Base-by-base conservation (phyloP, 2,888 invertebrate species). In the Cheilosia pagana region DNA sequence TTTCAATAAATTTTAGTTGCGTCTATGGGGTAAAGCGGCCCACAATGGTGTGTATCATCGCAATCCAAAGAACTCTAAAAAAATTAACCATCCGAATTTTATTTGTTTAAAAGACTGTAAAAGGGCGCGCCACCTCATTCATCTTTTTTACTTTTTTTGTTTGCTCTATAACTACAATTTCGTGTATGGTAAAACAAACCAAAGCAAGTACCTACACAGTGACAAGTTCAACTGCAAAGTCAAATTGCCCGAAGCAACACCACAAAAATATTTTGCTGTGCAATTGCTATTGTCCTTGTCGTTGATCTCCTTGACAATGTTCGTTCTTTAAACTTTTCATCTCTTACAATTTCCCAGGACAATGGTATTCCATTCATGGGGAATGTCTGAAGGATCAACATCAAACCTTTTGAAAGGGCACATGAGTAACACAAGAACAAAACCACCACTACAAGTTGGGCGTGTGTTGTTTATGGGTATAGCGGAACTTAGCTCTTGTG, bases 341-440 rank as follows among this genome's bases (percentile, higher is more conserved):
- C 45, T 16, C 19, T 16, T 48, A 16, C 48, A 48, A 19, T 10
- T 48, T 19, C 19, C 10, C 23, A n/a, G 14, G 25, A 52, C 52
- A 52, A 52, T 23, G 25, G 23, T 1, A 52, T 52, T 52, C 28
- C 52, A 52, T 52, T 52, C 52, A 28, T 52, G 21, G 1, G 6
- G 23, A 50, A 21, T 50, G 50, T 50, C 50, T 50, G 50, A 50
- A 50, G 52, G 52, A 52, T 23, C 23, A 25, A n/a, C 25, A 52
- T 52, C 12, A 52, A 25, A n/a, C 25, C 28, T 14, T n/a, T 52
- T n/a, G 25, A 25, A 52, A 52, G 25, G 25, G 52, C 52, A n/a
- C 23, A 25, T 2, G 12, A 52, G 16, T 2, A 25, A 50, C 14
- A 14, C 50, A 23, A 12, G n/a, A n/a, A n/a, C n/a, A n/a, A n/a